Base-by-base conservation (phyloP, 1,140 invertebrate species). In the Ceratina japonica region DNA sequence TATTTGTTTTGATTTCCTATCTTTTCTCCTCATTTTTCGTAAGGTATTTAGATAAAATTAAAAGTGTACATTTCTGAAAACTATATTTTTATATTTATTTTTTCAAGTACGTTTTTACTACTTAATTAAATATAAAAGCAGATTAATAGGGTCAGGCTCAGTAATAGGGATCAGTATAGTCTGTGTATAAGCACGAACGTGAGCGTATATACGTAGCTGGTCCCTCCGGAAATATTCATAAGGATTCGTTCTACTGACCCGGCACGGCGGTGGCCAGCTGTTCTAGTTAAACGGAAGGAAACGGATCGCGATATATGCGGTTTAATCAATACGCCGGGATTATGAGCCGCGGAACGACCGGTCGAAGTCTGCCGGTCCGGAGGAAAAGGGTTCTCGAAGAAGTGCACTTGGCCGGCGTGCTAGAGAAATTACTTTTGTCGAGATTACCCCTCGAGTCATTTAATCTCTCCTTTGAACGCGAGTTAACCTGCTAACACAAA, bases 251-350 rank as follows among this genome's bases (percentile, higher is more conserved):
- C 75, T 31, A 70, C 62, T 80, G 81, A 69, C 75, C 80, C 54
- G 51, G 16, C 56, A 51, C 27, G 27, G 37, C 37, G 37, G 37
- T 7, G 37, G 37, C 37, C 37, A 58, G 74, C 52, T 65, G 80
- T 69, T 83, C 82, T 54, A 83, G 78, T 84, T 84, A 83, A 68
- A 83, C 75, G 70, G 24, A 70, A 37, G 58, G 66, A 84, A 83
- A 83, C 79, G 75, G 64, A 82, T 72, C 59, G 54, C 81, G 82
- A 84, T 84, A 84, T 79, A 75, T 59, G 75, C 76, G 75, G 56
- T 84, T 75, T 66, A 79, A 84, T 84, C 82, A 64, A 84, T 84
- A 84, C 31, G 59, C 56, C 59, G 27, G 65, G 58, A 49, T 77
- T 70, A 70, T 22, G 66, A 70, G 58, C 24, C 66, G 75, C 49